These are phyloP conservation scores for Salminus brasiliensis DNA, from an alignment of 2,113 vertebrate genomes.

Conservation along the genomic window DNA sequence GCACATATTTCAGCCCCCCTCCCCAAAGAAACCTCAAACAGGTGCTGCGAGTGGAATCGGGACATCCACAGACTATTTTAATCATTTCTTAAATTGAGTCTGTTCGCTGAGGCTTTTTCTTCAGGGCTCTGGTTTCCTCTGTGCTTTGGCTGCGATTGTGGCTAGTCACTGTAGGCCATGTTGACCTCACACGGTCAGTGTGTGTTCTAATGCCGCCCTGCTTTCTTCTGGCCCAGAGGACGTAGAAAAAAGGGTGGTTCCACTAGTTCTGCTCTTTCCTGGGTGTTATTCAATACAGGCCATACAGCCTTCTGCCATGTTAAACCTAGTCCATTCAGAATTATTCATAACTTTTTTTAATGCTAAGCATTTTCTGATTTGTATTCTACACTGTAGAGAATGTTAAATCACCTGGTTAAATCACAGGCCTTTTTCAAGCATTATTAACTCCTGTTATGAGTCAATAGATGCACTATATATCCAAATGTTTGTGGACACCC, in stretches of 20 bases:
- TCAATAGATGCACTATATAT: no score
- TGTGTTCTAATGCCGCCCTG: conserved; percentile 10
- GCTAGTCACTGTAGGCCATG: conserved; percentile 13
- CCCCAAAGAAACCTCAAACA: conserved; percentile 53
- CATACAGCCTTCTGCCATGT: not conserved
- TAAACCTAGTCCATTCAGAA: no score
- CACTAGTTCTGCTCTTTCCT: not conserved
- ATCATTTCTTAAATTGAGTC: conserved; percentile 23
- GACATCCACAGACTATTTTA: conserved; percentile 31
- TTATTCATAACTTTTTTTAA: no score
- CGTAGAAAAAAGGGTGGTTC: not conserved
- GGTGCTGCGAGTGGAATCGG: conserved; percentile 26
- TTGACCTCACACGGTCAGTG: not conserved
- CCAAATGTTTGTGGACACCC: no score
- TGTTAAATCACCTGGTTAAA: no score
- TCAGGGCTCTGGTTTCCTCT: not conserved
- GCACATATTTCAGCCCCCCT: conserved; percentile 46
- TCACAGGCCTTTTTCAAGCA: no score
- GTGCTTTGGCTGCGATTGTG: not conserved
- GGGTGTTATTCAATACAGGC: not conserved
- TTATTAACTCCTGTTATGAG: no score
- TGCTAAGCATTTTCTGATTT: no score
- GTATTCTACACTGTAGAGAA: no score
- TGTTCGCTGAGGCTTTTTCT: not conserved
- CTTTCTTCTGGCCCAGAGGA: not conserved